These are phyloP conservation scores for Camponotus floridanus DNA, from an alignment of 1,140 invertebrate genomes.

Conservation along the genomic window DNA sequence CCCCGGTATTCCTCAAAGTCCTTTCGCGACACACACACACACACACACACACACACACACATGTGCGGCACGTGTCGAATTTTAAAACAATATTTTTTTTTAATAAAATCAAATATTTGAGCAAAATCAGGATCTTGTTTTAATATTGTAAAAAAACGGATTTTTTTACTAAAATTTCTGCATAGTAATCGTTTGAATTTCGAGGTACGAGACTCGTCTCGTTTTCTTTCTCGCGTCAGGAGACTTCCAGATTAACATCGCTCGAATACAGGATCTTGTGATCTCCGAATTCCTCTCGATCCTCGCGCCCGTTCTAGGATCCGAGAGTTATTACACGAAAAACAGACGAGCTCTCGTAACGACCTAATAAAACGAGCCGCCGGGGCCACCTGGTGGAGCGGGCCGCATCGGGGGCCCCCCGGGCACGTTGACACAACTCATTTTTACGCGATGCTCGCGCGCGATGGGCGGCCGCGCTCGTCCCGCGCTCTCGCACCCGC, in stretches of 20 bases:
- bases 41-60: too few relatives aligned
- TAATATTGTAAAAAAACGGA: neutral
- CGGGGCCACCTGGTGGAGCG: constrained; percentile 80
- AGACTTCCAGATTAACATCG: neutral
- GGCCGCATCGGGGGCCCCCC: constrained; percentile 75
- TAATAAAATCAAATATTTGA: too few relatives aligned
- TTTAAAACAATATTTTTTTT: neutral
- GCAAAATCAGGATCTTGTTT: neutral
- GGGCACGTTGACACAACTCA: constrained; percentile 84
- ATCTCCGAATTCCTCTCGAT: constrained; percentile 3
- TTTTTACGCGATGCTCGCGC: constrained; percentile 84
- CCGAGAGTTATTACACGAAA: constrained; percentile 48
- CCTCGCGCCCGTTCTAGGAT: neutral
- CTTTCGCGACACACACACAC: neutral
- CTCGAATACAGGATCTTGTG: neutral
- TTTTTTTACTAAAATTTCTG: neutral
- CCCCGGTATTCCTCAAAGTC: neutral
- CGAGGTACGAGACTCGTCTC: too few relatives aligned
- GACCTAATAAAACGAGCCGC: constrained; percentile 75
- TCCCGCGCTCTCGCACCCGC: constrained; percentile 66
- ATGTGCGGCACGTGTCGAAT: neutral
- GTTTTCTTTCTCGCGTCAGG: neutral
- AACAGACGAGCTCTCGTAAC: constrained; percentile 60
- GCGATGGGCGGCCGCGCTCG: constrained; percentile 81
- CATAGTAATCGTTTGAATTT: neutral